A percentile compares a stretch with the other conserved stretches of the same genome.
Evolutionary conservation across 1,140 invertebrate genomes (phyloP).

Genomic region (Phocides pigmalion): DNA sequence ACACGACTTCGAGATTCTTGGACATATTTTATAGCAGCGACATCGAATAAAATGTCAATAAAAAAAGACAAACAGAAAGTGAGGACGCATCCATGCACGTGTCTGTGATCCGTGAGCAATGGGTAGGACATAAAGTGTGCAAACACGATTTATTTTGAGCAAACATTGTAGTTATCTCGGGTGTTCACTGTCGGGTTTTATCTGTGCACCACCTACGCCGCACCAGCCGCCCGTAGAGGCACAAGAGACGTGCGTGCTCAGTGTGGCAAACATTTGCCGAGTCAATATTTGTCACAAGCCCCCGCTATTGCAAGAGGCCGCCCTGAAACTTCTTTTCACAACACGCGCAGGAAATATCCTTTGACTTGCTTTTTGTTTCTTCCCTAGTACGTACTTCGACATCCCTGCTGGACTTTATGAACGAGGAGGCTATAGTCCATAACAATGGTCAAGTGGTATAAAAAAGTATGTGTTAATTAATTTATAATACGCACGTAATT

Average conservation of each 20-base stretch:
- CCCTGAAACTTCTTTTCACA: slow-evolving; percentile 38
- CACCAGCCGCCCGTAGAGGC: slow-evolving; percentile 51
- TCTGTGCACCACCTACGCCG: slow-evolving; percentile 59
- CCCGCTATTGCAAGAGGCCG: slow-evolving; percentile 61
- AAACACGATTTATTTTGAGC: slow-evolving; percentile 74
- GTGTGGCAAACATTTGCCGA: slow-evolving; percentile 67
- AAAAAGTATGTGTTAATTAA: too few relatives aligned
- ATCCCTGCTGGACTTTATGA: too few relatives aligned
- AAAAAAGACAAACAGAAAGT: slow-evolving; percentile 69
- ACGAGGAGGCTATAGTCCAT: too few relatives aligned
- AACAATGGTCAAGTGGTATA: too few relatives aligned
- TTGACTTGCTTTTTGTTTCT: not conserved
- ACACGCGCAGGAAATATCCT: not conserved
- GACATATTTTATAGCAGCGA: slow-evolving; percentile 30
- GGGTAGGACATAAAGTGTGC: slow-evolving; percentile 62
- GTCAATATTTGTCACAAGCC: slow-evolving; percentile 76
- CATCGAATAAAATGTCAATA: slow-evolving; percentile 56
- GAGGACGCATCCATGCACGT: slow-evolving; percentile 56
- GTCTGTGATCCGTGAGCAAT: slow-evolving; percentile 58
- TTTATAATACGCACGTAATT: too few relatives aligned
- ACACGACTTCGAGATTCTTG: not conserved
- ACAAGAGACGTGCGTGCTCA: slow-evolving; percentile 60
- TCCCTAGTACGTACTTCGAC: too few relatives aligned
- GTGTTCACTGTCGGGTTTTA: slow-evolving; percentile 54
- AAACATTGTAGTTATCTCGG: slow-evolving; percentile 69